These are phyloP conservation scores for Hirundo rustica DNA, from an alignment of 2,797 vertebrate genomes.

Conservation along the genomic window DNA sequence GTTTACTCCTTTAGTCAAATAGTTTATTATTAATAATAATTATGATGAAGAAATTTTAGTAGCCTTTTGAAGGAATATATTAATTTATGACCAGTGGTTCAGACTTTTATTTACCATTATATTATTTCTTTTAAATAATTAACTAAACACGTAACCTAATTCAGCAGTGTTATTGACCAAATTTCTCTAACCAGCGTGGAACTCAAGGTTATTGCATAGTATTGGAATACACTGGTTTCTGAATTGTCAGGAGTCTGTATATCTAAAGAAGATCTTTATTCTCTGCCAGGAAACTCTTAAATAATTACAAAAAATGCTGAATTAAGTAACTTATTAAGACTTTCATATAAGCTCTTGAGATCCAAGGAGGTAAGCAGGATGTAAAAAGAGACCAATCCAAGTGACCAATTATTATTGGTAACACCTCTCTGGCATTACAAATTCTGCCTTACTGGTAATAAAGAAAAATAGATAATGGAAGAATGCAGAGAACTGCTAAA, in stretches of 20 bases:
- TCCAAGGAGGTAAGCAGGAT: not conserved
- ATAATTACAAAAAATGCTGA: not conserved
- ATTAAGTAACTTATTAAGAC: not conserved
- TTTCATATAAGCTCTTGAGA: not conserved
- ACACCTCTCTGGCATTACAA: not conserved
- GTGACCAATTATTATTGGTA: not conserved
- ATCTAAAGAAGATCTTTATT: not conserved
- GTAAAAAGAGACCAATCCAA: not conserved
- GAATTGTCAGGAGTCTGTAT: not conserved
- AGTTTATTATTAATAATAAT: slow-evolving; percentile 23
- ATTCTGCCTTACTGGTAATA: not conserved
- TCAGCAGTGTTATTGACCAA: not conserved
- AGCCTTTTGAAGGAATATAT: not conserved
- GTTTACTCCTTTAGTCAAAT: slow-evolving; percentile 7
- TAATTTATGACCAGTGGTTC: not conserved
- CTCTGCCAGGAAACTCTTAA: not conserved
- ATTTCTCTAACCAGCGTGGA: not conserved
- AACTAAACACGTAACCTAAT: not conserved
- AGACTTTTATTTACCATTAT: not conserved
- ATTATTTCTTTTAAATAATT: slow-evolving; percentile 18
- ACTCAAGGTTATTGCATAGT: not conserved
- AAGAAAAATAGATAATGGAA: not conserved
- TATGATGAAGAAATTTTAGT: not conserved
- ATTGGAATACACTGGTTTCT: not conserved
- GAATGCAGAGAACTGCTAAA: not conserved